phyloP scores from a whole-genome alignment of 2,113 vertebrate genomes.

The Entomyzon cyanotis region DNA sequence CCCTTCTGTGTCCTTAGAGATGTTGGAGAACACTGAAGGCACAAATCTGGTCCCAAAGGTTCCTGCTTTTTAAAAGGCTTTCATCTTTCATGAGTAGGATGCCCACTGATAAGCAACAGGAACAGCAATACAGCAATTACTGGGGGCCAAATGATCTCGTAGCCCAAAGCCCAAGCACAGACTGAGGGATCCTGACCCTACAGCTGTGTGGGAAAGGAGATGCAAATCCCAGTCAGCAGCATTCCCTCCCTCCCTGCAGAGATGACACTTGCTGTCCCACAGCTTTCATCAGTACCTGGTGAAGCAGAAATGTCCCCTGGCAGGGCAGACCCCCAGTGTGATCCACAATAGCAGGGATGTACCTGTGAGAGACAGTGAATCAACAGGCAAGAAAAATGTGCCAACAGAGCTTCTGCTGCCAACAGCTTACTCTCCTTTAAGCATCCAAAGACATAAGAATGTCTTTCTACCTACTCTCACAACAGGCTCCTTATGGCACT shows the following conservation, averaged over 20 bases:
- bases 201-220: background rate
- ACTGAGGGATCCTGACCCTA: background rate
- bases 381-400: background rate
- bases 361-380: constrained; percentile 73
- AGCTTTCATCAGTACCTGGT: constrained; percentile 85
- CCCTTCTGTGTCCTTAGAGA: background rate
- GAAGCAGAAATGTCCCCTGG: constrained; percentile 92
- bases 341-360: constrained; percentile 97
- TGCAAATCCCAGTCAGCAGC: background rate
- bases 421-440: background rate
- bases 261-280: background rate
- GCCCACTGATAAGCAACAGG: background rate
- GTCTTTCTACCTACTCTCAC: background rate
- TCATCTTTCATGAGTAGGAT: background rate
- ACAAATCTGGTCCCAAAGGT: background rate
- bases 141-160: background rate
- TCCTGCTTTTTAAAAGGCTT: background rate
- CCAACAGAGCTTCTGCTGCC: background rate
- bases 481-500: background rate
- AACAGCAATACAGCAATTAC: background rate
- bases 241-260: background rate
- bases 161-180: background rate
- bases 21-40: background rate
- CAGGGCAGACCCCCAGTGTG: constrained; percentile 91
- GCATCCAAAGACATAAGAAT: background rate